These are phyloP conservation scores for Acrobasis repandana DNA, from an alignment of 2,888 invertebrate genomes.

Conservation along the genomic window DNA sequence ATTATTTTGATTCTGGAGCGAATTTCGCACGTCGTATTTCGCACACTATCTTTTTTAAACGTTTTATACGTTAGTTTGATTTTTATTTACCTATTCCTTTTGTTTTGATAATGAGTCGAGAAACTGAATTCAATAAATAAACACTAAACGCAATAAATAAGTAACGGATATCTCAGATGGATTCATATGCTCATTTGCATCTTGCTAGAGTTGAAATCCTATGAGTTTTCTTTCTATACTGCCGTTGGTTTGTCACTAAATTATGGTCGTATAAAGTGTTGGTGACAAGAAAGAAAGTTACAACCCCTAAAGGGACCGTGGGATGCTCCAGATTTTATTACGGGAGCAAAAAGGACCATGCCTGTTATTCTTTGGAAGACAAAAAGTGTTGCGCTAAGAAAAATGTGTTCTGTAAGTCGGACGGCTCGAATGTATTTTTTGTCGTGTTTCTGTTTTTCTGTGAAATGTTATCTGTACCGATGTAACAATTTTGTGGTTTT, in stretches of 20 bases:
- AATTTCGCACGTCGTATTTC: too few relatives aligned
- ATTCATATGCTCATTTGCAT: too few relatives aligned
- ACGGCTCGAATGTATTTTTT: conserved; percentile 27
- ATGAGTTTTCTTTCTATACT: not conserved
- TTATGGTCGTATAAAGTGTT: conserved; percentile 71
- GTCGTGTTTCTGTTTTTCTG: conserved; percentile 28
- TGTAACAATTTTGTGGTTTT: not conserved
- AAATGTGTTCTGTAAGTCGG: conserved; percentile 36
- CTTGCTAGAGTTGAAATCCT: too few relatives aligned
- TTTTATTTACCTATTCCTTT: too few relatives aligned
- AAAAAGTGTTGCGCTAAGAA: conserved; percentile 50
- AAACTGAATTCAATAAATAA: too few relatives aligned
- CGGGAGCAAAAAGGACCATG: conserved; percentile 58
- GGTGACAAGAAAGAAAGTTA: conserved; percentile 71
- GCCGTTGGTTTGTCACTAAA: conserved; percentile 36
- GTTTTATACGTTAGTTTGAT: too few relatives aligned
- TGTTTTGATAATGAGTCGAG: too few relatives aligned
- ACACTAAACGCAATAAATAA: too few relatives aligned
- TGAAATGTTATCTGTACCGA: conserved; percentile 6
- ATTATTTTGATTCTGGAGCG: too few relatives aligned
- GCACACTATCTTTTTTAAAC: too few relatives aligned
- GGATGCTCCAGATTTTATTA: conserved; percentile 73
- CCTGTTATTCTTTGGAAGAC: conserved; percentile 53
- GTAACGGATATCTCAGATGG: too few relatives aligned
- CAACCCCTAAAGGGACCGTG: conserved; percentile 64